Conservation (phyloP, 2,888 invertebrate species). For the Lacanobia wlatinum region DNA sequence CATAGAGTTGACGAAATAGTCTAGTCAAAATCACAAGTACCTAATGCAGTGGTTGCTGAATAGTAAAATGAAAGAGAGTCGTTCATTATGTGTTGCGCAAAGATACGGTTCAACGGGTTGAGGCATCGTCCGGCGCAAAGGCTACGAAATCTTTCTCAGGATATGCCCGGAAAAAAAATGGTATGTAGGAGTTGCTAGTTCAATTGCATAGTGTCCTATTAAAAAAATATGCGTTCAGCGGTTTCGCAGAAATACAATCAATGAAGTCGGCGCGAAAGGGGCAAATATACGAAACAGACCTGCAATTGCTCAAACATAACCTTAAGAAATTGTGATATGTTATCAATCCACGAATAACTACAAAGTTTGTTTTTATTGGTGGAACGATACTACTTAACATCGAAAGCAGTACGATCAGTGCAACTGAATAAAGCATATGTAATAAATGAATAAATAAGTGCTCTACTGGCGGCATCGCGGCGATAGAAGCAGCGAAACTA, state of each 20-base stretch:
- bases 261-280: neutral
- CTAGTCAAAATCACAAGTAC: neutral
- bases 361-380: constrained; percentile 21
- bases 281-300: constrained; percentile 19
- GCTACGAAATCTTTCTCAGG: constrained; percentile 19
- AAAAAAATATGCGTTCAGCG: constrained; percentile 10
- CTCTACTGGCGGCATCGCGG: constrained; percentile 18
- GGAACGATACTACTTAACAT: constrained; percentile 31
- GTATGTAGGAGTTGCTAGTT: neutral
- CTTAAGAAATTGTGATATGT: constrained; percentile 3
- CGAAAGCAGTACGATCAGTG: constrained; percentile 36
- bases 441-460: constrained; percentile 22
- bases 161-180: constrained; percentile 4
- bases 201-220: constrained; percentile 36
- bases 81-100: neutral
- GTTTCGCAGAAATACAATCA: constrained; percentile 3
- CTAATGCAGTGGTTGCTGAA: neutral
- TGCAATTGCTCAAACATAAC: constrained; percentile 19
- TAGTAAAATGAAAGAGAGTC: neutral
- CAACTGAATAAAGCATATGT: constrained; percentile 39
- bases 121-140: constrained; percentile 15
- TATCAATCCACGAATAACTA: constrained; percentile 26
- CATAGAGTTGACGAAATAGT: neutral
- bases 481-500: constrained; percentile 25
- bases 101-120: constrained; percentile 8